Percentiles rank a stretch among this genome's conserved stretches.
These are phyloP conservation scores for Apteryx owenii DNA, from an alignment of 2,113 vertebrate genomes.

Conservation along the genomic window DNA sequence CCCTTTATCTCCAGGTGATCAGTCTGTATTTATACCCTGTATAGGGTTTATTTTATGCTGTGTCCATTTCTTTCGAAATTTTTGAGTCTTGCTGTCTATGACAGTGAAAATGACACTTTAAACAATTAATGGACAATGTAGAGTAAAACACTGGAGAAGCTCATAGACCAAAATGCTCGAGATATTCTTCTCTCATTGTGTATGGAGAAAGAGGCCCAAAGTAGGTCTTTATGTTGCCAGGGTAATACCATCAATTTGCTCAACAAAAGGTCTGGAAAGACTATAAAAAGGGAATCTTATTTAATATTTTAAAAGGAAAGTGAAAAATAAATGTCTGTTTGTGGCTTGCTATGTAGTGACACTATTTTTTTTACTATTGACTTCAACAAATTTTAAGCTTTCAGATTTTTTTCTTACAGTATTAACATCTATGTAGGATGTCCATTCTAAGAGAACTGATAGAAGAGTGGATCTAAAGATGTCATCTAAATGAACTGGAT, in stretches of 20 bases:
- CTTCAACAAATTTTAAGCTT: background rate
- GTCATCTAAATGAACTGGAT: background rate
- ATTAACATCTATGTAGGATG: background rate
- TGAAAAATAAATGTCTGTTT: background rate
- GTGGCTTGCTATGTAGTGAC: background rate
- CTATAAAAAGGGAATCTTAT: background rate
- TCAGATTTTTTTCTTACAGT: background rate
- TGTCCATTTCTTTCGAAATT: background rate
- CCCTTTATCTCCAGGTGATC: background rate
- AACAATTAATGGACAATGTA: background rate
- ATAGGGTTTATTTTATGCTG: background rate
- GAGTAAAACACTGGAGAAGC: background rate
- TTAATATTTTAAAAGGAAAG: background rate
- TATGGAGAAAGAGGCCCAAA: background rate
- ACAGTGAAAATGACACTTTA: background rate
- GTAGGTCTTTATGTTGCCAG: background rate
- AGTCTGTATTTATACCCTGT: background rate
- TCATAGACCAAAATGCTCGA: background rate
- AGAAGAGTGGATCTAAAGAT: background rate
- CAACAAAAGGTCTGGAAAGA: background rate
- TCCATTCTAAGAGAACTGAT: background rate
- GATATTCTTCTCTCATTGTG: background rate
- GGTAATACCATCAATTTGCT: background rate
- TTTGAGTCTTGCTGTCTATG: background rate
- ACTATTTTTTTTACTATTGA: background rate